Conservation (phyloP, 2,888 invertebrate genomes). For the Axea sp. region DNA sequence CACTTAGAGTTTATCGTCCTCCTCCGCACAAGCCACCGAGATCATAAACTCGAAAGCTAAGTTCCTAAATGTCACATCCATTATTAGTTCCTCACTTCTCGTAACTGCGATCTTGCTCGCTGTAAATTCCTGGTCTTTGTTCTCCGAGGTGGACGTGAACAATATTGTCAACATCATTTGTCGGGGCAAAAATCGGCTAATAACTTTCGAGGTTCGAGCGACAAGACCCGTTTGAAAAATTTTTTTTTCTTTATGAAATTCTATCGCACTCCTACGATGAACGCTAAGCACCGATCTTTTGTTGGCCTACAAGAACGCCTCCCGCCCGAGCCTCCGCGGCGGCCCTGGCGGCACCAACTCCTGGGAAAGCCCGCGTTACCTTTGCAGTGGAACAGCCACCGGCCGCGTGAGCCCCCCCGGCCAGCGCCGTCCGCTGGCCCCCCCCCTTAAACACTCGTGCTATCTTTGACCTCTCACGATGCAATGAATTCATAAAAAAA, state of each 20-base stretch:
- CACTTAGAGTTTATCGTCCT: not conserved
- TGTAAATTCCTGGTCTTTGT: constrained; percentile 15
- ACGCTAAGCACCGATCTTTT: constrained; percentile 13
- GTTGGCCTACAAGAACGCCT: constrained; percentile 8
- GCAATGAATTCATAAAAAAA: constrained; percentile 9
- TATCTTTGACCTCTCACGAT: constrained; percentile 21
- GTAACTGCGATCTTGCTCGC: constrained; percentile 2
- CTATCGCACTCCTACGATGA: constrained; percentile 2
- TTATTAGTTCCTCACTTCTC: constrained; percentile 11
- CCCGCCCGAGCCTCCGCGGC: constrained; percentile 5
- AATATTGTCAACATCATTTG: constrained; percentile 23
- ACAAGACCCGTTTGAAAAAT: constrained; percentile 13
- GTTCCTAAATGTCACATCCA: constrained; percentile 18
- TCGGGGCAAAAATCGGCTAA: constrained; percentile 6
- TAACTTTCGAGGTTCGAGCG: constrained; percentile 14
- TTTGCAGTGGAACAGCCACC: constrained; percentile 48
- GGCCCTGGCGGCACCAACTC: constrained; percentile 60
- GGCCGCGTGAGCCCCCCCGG: constrained; percentile 7
- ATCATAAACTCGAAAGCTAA: constrained; percentile 10
- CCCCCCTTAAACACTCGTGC: not conserved
- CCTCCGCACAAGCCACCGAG: too few species aligned
- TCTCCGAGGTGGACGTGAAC: constrained; percentile 2
- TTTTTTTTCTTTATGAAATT: constrained; percentile 10
- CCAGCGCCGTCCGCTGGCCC: constrained; percentile 6
- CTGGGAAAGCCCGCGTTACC: constrained; percentile 67